Evolutionary conservation across 1,140 invertebrate genomes (phyloP).

Genomic region (Conus ventricosus): DNA sequence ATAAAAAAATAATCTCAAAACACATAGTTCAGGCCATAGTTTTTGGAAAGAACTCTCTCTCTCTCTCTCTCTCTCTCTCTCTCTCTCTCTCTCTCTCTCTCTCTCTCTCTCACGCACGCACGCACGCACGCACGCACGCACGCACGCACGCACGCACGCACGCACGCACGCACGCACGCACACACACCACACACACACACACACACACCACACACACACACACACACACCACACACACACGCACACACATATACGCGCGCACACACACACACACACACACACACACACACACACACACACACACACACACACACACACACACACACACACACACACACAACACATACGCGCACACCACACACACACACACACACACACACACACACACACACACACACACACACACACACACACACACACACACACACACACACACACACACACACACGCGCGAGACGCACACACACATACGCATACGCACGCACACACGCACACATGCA

Average conservation of each 20-base stretch:
- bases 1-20: not conserved
- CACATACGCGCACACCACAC: not conserved
- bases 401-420: not conserved
- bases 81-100: not conserved
- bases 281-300: not conserved
- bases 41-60: too few species aligned
- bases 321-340: not conserved
- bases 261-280: not conserved
- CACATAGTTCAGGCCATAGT: not conserved
- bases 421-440: slow-evolving; percentile 4
- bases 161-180: not conserved
- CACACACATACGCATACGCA: not conserved
- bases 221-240: not conserved
- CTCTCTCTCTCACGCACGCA: not conserved
- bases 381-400: not conserved
- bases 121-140: not conserved
- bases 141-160: not conserved
- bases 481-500: not conserved
- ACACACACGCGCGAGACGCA: too few species aligned
- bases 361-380: not conserved
- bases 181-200: not conserved
- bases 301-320: not conserved
- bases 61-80: not conserved
- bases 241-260: not conserved
- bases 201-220: not conserved